A percentile compares a stretch with the other conserved stretches of the same genome.
Conservation (phyloP, 2,113 vertebrate species). For the Aegotheles bennettii region DNA sequence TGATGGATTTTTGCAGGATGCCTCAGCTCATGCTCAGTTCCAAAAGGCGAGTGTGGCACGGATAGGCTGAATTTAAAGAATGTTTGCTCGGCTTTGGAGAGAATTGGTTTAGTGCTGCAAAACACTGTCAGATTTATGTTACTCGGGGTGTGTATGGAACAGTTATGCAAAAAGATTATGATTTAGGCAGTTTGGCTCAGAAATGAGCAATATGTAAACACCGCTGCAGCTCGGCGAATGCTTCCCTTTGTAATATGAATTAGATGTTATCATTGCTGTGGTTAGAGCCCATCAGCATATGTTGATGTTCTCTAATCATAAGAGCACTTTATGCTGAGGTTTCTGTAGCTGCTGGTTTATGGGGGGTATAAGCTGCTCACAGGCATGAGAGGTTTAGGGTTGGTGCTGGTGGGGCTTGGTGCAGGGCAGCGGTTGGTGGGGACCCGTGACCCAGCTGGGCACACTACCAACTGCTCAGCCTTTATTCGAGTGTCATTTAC, state of each 20-base stretch:
- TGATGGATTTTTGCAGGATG: not conserved
- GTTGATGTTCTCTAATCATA: not conserved
- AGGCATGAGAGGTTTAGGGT: not conserved
- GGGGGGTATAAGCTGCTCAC: not conserved
- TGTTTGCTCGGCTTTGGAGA: not conserved
- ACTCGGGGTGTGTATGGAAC: not conserved
- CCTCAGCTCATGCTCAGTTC: not conserved
- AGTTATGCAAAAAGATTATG: not conserved
- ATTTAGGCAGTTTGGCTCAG: not conserved
- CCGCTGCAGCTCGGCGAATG: not conserved
- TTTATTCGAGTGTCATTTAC: not conserved
- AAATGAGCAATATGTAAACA: not conserved
- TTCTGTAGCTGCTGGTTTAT: not conserved
- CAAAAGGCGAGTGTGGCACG: not conserved
- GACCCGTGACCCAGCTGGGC: not conserved
- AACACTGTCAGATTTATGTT: not conserved
- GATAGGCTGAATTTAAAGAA: not conserved
- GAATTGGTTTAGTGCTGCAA: not conserved
- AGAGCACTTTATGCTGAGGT: not conserved
- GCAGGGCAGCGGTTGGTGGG: rapidly evolving
- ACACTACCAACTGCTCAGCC: not conserved
- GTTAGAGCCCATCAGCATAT: not conserved
- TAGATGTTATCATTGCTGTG: not conserved
- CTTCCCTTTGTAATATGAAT: not conserved
- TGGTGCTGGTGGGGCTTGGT: rapidly evolving